Evolutionary conservation across 2,797 vertebrate genomes (phyloP).

Genomic region (Lates japonicus): DNA sequence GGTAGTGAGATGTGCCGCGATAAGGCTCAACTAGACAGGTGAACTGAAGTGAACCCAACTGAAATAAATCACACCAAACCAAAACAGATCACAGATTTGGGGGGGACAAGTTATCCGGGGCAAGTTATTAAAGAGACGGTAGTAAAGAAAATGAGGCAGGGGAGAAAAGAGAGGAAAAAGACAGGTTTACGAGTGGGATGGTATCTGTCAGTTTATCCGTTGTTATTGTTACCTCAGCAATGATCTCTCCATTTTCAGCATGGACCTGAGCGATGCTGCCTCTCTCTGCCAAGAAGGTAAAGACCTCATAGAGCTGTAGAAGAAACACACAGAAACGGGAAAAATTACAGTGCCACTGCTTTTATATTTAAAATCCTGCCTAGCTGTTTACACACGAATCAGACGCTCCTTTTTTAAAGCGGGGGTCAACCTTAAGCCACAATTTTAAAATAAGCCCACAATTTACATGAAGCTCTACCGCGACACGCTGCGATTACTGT

Average conservation of each 20-base stretch:
- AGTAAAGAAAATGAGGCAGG: background rate
- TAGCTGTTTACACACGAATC: slow-evolving; percentile 54
- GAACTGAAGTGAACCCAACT: slow-evolving; percentile 23
- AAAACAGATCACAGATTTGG: slow-evolving; percentile 44
- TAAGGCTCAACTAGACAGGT: slow-evolving; percentile 36
- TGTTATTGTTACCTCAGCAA: slow-evolving; percentile 91
- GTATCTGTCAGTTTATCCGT: slow-evolving; percentile 14
- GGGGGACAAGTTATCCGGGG: no score
- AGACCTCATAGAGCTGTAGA: slow-evolving; percentile 94
- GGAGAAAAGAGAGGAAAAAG: background rate
- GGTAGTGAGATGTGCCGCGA: slow-evolving; percentile 40
- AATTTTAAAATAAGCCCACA: slow-evolving; percentile 61
- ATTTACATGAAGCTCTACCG: slow-evolving; percentile 59
- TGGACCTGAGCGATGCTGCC: slow-evolving; percentile 97
- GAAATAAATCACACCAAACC: slow-evolving; percentile 36
- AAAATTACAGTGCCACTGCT: slow-evolving; percentile 37
- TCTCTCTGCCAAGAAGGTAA: slow-evolving; percentile 93
- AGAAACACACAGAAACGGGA: slow-evolving; percentile 34
- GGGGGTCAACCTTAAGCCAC: slow-evolving; percentile 41
- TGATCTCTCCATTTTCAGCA: slow-evolving; percentile 98
- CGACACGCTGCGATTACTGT: slow-evolving; percentile 71
- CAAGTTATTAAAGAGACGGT: slow-evolving; percentile 13
- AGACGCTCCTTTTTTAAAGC: slow-evolving; percentile 45
- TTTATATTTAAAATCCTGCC: slow-evolving; percentile 41
- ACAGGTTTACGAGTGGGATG: background rate